Evolutionary conservation across 2,797 vertebrate species (phyloP), one percentile per base, ranked within the genome.

Genomic region (Sebastiscus tertius): DNA sequence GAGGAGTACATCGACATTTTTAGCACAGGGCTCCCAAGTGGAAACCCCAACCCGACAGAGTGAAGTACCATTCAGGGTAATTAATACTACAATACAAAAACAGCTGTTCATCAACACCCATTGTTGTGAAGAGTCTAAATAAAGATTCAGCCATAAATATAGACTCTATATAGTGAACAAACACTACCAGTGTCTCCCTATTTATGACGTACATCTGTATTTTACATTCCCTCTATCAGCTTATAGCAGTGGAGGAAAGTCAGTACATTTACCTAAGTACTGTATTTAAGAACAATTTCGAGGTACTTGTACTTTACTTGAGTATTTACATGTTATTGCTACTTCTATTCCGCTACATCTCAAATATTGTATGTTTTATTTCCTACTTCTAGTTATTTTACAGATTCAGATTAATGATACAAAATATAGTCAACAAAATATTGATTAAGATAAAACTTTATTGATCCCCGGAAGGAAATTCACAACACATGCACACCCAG

Each of bases 61-160:
- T 61, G 16, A 66, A 63, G 13, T 66, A 54, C 12, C 13, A 5
- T 46, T 12, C 6, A 46, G 22, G 13, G n/a, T 34, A 49, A 75
- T 85, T 64, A 81, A 68, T 31, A 66, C 49, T 20, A 22, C 56
- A 71, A 20, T 5, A 55, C 61, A 26, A 66, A 70, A 67, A 75
- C 39, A 72, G 59, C 26, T 63, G n/a, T n/a, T 55, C 39, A 34
- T 79, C 52, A 42, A 72, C 79, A 82, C 70, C 39, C 10, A 9
- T 18, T 74, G 56, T 34, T 70, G 14, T 29, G n/a, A 60, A 29
- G 49, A 31, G 49, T 75, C 52, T 74, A 63, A 60, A 68, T 56
- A 69, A 66, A 69, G 29, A 42, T 12, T 33, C 18, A 55, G 42
- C 9, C 27, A 13, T 18, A 31, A 46, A 54, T 10, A 39, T 4